Percentiles rank a stretch among this genome's conserved stretches.
These are phyloP conservation scores for Corythoichthys intestinalis DNA, from an alignment of 2,113 vertebrate genomes.

Conservation along the genomic window DNA sequence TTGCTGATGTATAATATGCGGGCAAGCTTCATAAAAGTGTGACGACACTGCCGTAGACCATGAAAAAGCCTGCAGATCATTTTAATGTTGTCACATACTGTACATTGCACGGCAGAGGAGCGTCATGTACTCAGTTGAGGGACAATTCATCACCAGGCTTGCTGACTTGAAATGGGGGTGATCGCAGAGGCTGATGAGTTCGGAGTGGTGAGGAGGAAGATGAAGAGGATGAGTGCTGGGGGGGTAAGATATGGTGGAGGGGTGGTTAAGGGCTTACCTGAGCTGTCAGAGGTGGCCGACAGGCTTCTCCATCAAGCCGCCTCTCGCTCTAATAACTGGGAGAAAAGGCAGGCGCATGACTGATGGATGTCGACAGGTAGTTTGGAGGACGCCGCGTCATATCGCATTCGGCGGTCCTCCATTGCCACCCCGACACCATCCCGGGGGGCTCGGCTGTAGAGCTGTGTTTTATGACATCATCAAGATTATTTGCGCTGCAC, in stretches of 20 bases:
- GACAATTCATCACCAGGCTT: not conserved
- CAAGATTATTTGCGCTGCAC: not conserved
- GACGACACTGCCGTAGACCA: not conserved
- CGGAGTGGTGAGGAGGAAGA: not conserved
- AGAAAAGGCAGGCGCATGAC: not conserved
- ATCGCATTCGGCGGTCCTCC: not conserved
- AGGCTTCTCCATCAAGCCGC: constrained; percentile 4
- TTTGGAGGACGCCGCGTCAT: not conserved
- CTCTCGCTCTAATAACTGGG: constrained; percentile 1
- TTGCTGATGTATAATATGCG: not conserved
- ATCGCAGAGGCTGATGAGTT: not conserved
- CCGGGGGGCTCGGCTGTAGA: not conserved
- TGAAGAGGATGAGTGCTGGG: not conserved
- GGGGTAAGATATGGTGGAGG: not conserved
- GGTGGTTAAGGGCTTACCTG: not conserved
- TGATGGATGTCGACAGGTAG: constrained; percentile 8
- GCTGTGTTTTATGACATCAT: not conserved
- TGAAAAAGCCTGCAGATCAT: not conserved
- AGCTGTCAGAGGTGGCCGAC: constrained; percentile 3
- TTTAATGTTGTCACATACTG: not conserved
- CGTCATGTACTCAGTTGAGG: not conserved
- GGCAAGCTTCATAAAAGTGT: not conserved
- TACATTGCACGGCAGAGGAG: not conserved
- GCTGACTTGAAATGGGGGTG: not conserved
- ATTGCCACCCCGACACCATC: not conserved